Evolutionary conservation across 64 coral and sea anemone species (phyloP).

Genomic region (Acropora yongei): DNA sequence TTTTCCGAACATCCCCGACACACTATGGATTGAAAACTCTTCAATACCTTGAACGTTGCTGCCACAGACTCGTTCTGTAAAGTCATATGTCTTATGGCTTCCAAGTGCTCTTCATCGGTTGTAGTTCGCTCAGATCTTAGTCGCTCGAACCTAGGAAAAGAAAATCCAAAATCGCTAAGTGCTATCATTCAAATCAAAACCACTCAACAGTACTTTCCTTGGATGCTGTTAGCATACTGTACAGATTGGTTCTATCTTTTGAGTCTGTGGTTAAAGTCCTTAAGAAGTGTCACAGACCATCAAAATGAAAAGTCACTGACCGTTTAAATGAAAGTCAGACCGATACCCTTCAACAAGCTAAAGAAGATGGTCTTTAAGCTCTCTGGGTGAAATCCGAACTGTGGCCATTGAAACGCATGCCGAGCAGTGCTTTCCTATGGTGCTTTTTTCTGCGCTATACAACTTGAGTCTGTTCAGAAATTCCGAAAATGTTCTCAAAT

Average conservation of each 20-base stretch:
- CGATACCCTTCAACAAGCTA: too few relatives aligned
- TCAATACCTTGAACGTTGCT: conserved; percentile 75
- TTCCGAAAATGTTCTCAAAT: not conserved
- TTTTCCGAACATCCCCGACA: too few relatives aligned
- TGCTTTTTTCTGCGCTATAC: not conserved
- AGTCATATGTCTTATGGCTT: conserved; percentile 75
- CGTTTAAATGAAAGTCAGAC: too few relatives aligned
- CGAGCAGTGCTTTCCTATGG: not conserved
- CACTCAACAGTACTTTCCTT: too few relatives aligned
- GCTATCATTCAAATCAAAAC: too few relatives aligned
- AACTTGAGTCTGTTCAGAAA: not conserved
- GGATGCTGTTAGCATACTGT: too few relatives aligned
- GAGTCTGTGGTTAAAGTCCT: not conserved
- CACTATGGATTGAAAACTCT: too few relatives aligned
- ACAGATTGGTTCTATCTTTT: not conserved
- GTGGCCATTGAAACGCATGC: not conserved
- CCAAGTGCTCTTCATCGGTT: conserved; percentile 75
- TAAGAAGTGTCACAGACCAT: too few relatives aligned
- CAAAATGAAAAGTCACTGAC: too few relatives aligned
- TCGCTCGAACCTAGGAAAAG: conserved; percentile 66
- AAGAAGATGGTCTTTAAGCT: too few relatives aligned
- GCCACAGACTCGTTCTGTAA: conserved; percentile 83
- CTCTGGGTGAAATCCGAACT: not conserved
- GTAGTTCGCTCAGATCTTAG: conserved; percentile 63
- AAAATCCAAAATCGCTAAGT: not conserved